These are phyloP conservation scores for Choloepus didactylus DNA, from an alignment of 2,797 vertebrate species.

Conservation along the genomic window DNA sequence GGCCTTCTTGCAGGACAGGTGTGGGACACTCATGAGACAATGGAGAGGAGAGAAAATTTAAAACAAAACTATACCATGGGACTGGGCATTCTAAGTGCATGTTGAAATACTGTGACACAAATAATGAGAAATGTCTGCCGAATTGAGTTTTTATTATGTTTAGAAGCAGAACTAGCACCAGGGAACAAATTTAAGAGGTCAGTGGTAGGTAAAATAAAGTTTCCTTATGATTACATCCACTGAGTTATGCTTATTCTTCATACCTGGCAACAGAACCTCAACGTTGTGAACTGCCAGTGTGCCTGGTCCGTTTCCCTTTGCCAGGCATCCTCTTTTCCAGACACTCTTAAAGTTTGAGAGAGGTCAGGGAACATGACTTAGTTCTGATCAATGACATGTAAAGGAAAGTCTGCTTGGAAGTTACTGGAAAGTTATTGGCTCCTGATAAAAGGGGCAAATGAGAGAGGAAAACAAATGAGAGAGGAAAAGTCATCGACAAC, in stretches of 20 bases:
- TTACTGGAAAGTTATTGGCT: slow-evolving; percentile 8
- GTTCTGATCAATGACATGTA: not conserved
- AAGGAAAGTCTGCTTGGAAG: not conserved
- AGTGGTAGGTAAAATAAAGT: not conserved
- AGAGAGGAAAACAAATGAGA: not conserved
- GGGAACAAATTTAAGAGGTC: not conserved
- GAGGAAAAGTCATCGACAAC: not conserved
- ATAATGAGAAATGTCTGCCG: not conserved
- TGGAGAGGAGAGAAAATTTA: not conserved
- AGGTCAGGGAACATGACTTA: not conserved
- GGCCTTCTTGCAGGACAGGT: not conserved
- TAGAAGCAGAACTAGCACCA: not conserved
- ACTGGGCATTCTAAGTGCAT: not conserved
- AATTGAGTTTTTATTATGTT: not conserved
- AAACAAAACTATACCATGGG: not conserved
- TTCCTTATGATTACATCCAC: not conserved
- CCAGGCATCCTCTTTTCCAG: not conserved
- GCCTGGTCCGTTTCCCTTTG: not conserved
- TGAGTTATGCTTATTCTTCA: not conserved
- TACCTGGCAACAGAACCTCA: not conserved
- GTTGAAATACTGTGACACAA: not conserved
- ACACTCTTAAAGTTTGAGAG: not conserved
- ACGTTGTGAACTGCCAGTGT: not conserved
- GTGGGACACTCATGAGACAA: not conserved
- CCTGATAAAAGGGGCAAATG: not conserved